Evolutionary conservation across 2,797 vertebrate species (phyloP).

Genomic region (Varecia variegata): DNA sequence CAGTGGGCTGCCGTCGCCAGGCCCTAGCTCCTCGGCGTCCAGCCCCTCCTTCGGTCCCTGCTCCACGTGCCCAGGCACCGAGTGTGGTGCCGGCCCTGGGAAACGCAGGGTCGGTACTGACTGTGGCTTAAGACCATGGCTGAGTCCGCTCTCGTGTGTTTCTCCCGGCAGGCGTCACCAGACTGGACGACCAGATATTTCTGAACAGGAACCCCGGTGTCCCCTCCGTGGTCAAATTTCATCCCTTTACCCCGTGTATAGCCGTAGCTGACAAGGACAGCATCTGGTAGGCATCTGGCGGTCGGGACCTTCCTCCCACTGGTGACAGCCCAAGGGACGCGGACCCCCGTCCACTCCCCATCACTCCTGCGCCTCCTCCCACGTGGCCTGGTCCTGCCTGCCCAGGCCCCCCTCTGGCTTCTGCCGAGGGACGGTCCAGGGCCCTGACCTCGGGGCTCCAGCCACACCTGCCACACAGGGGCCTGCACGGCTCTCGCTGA

Average conservation of each 20-base stretch:
- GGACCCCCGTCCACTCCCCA: rapidly evolving
- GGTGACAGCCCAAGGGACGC: rapidly evolving
- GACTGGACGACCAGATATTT: slow-evolving; percentile 98
- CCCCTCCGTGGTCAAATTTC: slow-evolving; percentile 97
- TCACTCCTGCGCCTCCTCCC: too few species aligned
- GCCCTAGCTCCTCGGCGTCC: too few species aligned
- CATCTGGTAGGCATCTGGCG: slow-evolving; percentile 89
- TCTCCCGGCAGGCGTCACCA: slow-evolving; percentile 89
- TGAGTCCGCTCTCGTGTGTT: neutral
- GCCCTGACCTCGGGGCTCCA: neutral
- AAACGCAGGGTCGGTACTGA: rapidly evolving
- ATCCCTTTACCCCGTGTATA: slow-evolving; percentile 96
- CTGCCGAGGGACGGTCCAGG: neutral
- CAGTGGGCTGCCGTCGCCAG: neutral
- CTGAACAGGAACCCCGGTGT: slow-evolving; percentile 98
- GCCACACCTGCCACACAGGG: too few species aligned
- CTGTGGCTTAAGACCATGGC: neutral
- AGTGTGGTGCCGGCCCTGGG: rapidly evolving
- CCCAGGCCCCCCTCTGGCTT: neutral
- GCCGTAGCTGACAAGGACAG: slow-evolving; percentile 98
- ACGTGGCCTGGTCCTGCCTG: rapidly evolving
- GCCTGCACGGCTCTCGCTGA: neutral
- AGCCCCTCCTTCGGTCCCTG: neutral
- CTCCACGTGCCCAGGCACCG: rapidly evolving
- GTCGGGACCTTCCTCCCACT: rapidly evolving